Percentiles rank a stretch among this genome's conserved stretches.
These are phyloP conservation scores for Brachystomella parvula DNA, from an alignment of 1,140 invertebrate species.

Conservation along the genomic window DNA sequence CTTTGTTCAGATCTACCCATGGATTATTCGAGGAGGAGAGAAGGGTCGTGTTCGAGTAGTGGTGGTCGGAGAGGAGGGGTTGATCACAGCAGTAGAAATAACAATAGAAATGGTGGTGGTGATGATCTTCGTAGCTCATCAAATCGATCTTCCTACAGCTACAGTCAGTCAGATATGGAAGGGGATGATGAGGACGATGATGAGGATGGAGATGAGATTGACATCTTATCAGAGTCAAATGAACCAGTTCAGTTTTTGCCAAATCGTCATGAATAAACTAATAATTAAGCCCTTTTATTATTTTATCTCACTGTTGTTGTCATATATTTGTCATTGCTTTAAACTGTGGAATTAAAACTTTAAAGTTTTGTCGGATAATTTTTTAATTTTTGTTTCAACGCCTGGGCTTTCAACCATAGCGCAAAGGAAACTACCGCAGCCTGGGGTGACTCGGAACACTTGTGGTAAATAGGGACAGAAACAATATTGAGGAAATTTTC, in stretches of 20 bases:
- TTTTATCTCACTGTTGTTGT: too few relatives aligned
- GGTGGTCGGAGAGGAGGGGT: neutral
- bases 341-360: too few relatives aligned
- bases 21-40: constrained; percentile 25
- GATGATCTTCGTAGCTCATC: constrained; percentile 18
- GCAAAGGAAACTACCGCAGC: too few relatives aligned
- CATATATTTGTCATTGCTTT: too few relatives aligned
- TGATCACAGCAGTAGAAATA: neutral
- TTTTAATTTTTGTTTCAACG: too few relatives aligned
- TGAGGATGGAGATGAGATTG: constrained; percentile 36
- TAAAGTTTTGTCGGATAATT: too few relatives aligned
- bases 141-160: constrained; percentile 27
- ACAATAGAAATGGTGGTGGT: constrained; percentile 1
- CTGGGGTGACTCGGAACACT: too few relatives aligned
- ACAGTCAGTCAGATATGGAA: constrained; percentile 3
- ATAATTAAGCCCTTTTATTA: too few relatives aligned
- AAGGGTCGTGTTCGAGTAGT: neutral
- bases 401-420: too few relatives aligned
- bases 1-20: constrained; percentile 28
- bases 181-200: constrained; percentile 21
- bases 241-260: neutral
- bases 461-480: too few relatives aligned
- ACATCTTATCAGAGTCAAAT: constrained; percentile 26
- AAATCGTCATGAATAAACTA: too few relatives aligned
- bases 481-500: too few relatives aligned